Evolutionary conservation across 1,140 invertebrate genomes (phyloP).

Genomic region (Orius insidiosus): DNA sequence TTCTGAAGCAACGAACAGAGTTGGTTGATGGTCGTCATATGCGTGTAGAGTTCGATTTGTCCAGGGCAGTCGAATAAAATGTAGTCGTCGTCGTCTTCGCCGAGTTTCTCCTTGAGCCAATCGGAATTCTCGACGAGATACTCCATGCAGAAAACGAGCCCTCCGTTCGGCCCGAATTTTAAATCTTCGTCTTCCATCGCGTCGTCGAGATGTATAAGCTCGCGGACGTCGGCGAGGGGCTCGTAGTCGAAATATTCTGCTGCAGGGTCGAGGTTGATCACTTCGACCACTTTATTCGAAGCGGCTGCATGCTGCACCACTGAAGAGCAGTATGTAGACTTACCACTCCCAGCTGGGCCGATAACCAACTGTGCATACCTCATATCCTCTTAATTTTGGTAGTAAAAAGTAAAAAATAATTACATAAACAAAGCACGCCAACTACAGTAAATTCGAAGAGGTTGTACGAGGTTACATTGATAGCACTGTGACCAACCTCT

Average conservation of each 20-base stretch:
- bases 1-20: constrained; percentile 65
- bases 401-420: no score
- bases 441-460: no score
- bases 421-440: no score
- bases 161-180: constrained; percentile 95
- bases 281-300: constrained; percentile 53
- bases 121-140: constrained; percentile 80
- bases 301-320: constrained; percentile 71
- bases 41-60: constrained; percentile 96
- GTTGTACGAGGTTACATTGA: no score
- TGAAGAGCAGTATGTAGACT: constrained; percentile 91
- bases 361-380: constrained; percentile 87
- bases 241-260: constrained; percentile 91
- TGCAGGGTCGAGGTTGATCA: constrained; percentile 95
- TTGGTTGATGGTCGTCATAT: constrained; percentile 74
- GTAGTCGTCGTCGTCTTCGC: constrained; percentile 69
- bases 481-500: no score
- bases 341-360: constrained; percentile 89
- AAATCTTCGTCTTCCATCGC: constrained; percentile 91
- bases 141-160: constrained; percentile 91
- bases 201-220: constrained; percentile 88
- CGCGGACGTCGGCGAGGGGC: constrained; percentile 73
- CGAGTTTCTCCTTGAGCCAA: constrained; percentile 76
- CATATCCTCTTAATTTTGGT: constrained; percentile 31
- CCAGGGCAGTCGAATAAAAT: constrained; percentile 98